A percentile compares a stretch with the other conserved stretches of the same genome.
Evolutionary conservation across 2,113 vertebrate species (phyloP).

Genomic region (Notarius quadriscutis): DNA sequence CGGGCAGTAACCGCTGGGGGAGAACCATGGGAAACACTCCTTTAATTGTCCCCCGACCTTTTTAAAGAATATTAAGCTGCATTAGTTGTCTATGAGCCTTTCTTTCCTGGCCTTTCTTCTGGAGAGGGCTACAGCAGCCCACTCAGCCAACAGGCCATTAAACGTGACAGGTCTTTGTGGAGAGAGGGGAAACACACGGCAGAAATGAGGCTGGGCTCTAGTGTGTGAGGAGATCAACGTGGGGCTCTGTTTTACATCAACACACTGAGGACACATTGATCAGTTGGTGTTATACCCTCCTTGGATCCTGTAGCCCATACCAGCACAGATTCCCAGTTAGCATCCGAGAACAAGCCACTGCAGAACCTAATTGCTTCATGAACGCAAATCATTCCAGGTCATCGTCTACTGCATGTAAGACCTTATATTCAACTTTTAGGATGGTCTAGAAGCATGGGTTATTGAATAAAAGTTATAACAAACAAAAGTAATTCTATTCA

Average conservation of each 20-base stretch:
- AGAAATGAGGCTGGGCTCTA: conserved; percentile 55
- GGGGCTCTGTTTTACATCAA: conserved; percentile 56
- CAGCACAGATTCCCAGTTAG: neutral
- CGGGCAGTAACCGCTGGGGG: conserved; percentile 67
- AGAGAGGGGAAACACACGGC: conserved; percentile 59
- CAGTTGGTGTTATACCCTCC: conserved; percentile 38
- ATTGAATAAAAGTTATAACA: neutral
- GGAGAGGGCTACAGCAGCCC: conserved; percentile 68
- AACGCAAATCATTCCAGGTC: conserved; percentile 20
- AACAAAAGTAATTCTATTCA: neutral
- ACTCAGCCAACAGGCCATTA: conserved; percentile 78
- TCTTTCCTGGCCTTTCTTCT: conserved; percentile 69
- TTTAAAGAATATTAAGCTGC: conserved; percentile 81
- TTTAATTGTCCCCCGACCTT: conserved; percentile 76
- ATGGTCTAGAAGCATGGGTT: neutral
- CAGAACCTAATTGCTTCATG: conserved; percentile 28
- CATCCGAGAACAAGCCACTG: conserved; percentile 17
- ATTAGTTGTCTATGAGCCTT: conserved; percentile 75
- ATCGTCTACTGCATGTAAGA: neutral
- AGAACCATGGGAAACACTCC: conserved; percentile 73
- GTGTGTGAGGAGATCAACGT: conserved; percentile 35
- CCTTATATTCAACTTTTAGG: neutral
- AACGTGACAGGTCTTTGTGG: conserved; percentile 78
- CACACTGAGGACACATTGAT: conserved; percentile 43
- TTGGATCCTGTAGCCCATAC: neutral